Evolutionary conservation across 2,113 vertebrate genomes (phyloP).

Genomic region (Pteruthius melanotis): DNA sequence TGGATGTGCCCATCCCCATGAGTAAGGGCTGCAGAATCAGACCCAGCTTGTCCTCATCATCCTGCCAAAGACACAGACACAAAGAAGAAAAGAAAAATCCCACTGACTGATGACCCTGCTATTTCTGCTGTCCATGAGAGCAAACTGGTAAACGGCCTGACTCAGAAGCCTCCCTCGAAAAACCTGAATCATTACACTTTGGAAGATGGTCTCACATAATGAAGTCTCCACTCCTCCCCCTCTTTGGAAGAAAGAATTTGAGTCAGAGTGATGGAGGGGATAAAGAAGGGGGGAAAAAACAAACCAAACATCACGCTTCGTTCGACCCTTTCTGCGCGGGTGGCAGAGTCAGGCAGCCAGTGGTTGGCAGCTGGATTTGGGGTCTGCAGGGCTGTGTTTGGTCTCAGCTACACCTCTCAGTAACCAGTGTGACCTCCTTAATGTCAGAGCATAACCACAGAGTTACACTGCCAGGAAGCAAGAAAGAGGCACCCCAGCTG

Average conservation of each 20-base stretch:
- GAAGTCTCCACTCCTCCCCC: not conserved
- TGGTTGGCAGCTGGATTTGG: not conserved
- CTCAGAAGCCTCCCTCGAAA: not conserved
- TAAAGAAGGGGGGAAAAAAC: not conserved
- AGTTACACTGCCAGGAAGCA: not conserved
- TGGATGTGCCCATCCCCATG: not conserved
- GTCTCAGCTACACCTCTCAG: not conserved
- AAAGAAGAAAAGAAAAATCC: not conserved
- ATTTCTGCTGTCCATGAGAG: not conserved
- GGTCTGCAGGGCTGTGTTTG: not conserved
- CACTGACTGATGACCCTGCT: not conserved
- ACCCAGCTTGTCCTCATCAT: not conserved
- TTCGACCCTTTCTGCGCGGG: not conserved
- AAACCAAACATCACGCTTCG: not conserved
- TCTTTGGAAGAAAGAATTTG: not conserved
- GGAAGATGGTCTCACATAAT: not conserved
- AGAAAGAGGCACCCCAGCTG: not conserved
- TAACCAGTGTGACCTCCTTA: not conserved
- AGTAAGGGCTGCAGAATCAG: conserved; percentile 18
- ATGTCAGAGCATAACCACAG: not conserved
- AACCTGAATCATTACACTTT: not conserved
- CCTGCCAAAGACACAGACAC: not conserved
- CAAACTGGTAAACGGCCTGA: not conserved
- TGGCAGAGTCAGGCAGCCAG: not conserved
- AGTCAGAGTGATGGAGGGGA: not conserved